These are phyloP conservation scores for Jordanella pulchra DNA, from an alignment of 2,797 vertebrate species.

Conservation along the genomic window DNA sequence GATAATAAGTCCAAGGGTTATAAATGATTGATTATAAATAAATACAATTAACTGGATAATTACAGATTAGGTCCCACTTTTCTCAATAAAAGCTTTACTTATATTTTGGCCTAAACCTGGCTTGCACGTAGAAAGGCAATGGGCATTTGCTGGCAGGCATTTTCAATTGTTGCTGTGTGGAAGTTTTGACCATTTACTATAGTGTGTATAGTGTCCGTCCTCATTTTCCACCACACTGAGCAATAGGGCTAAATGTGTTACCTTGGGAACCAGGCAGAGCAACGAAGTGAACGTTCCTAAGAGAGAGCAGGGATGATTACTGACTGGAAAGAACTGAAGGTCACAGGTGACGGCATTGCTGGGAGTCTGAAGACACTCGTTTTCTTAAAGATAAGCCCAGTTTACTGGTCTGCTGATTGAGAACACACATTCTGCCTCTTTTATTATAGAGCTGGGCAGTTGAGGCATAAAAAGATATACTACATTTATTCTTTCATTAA, in stretches of 20 bases:
- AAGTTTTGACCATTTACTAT: conserved; percentile 3
- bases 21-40: neutral
- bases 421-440: neutral
- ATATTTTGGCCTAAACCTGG: neutral
- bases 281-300: conserved; percentile 32
- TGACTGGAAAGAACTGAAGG: conserved; percentile 45
- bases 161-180: conserved; percentile 5
- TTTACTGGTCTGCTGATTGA: neutral
- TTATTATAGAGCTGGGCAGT: neutral
- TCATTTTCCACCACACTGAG: conserved; percentile 41
- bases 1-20: neutral
- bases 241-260: conserved; percentile 39
- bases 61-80: neutral
- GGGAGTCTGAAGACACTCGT: conserved; percentile 14
- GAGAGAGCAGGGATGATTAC: conserved; percentile 39
- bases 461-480: neutral
- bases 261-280: conserved; percentile 48
- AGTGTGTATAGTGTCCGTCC: conserved; percentile 10
- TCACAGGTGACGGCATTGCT: conserved; percentile 42
- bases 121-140: neutral
- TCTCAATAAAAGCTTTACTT: neutral
- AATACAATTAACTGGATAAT: neutral
- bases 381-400: neutral
- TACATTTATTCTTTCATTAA: neutral
- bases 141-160: neutral